phyloP scores from a whole-genome alignment of 2,888 invertebrate genomes.

The Halictus ligatus region DNA sequence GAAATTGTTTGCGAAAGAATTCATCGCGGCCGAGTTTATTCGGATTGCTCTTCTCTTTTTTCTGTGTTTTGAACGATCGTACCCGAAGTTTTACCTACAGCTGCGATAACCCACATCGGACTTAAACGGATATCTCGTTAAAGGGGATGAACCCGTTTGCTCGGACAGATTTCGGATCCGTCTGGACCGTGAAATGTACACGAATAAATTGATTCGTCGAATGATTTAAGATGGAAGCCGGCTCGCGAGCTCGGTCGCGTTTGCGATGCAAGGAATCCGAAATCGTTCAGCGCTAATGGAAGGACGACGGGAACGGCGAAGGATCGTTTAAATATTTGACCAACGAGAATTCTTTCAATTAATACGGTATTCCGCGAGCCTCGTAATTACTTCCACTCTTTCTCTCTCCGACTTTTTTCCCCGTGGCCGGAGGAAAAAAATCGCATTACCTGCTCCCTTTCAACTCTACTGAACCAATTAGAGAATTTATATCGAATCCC shows the following conservation, averaged over 20 bases:
- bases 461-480: not conserved
- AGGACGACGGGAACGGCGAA: not conserved
- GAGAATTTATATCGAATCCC: not conserved
- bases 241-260: not conserved
- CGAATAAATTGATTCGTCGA: constrained; percentile 9
- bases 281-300: not conserved
- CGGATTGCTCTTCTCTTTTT: not conserved
- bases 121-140: constrained; percentile 20
- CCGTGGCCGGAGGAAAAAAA: not conserved
- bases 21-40: not conserved
- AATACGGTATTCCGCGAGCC: not conserved
- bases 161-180: not conserved
- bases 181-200: not conserved
- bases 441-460: not conserved
- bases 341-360: constrained; percentile 5
- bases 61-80: not conserved
- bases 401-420: not conserved
- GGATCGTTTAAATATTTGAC: constrained; percentile 19
- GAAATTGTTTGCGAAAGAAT: not conserved
- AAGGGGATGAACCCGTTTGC: not conserved
- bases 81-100: not conserved
- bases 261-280: not conserved
- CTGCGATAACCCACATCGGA: not conserved
- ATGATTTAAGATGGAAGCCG: not conserved
- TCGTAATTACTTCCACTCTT: not conserved